Evolutionary conservation across 1,140 invertebrate species (phyloP), one percentile per base, ranked within the genome.

Genomic region (Magallana ariakensis): DNA sequence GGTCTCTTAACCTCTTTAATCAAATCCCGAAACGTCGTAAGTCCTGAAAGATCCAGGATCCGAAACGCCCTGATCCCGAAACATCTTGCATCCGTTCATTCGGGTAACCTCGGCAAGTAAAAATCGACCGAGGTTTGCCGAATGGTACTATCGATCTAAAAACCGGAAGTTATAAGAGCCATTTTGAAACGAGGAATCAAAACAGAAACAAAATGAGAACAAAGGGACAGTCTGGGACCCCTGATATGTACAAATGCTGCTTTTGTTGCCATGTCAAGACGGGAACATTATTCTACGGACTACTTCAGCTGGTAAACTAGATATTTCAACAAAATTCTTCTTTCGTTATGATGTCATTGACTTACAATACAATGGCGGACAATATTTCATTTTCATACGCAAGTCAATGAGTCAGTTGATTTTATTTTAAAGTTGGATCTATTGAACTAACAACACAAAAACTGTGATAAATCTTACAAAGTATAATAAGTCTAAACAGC

Each of bases 191-290:
- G 66, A 75, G 66, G 66, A 75, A 75, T 13, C 66, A 75, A 75
- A 75, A 75, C 66, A 75, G 16, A 62, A 33, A 75, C 66, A 85
- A 58, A 54, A 90, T 90, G 90, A 89, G 89, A 87, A 22, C 90
- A 53, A 89, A 89, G 86, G 83, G 91, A 82, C 90, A 90, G 22
- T 80, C 85, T 86, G 85, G 90, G 46, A 89, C 92, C 82, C 88
- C 85, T 15, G 91, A 91, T 55, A 84, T 88, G 54, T 93, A 91
- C 83, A 87, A 90, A 53, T 97, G 97, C 94, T 97, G 96, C 92
- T 96, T 97, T 91, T 97, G 97, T 92, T 96, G 97, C 83, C 97
- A 97, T 95, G 97, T 98, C 16, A 96, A 97, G 87, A 97, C 97
- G 57, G 97, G 97, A 33, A 97, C 97, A 13, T 96, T 97, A 83